These are phyloP conservation scores for Mico argentatus DNA, from an alignment of 2,797 vertebrate genomes.

Conservation along the genomic window DNA sequence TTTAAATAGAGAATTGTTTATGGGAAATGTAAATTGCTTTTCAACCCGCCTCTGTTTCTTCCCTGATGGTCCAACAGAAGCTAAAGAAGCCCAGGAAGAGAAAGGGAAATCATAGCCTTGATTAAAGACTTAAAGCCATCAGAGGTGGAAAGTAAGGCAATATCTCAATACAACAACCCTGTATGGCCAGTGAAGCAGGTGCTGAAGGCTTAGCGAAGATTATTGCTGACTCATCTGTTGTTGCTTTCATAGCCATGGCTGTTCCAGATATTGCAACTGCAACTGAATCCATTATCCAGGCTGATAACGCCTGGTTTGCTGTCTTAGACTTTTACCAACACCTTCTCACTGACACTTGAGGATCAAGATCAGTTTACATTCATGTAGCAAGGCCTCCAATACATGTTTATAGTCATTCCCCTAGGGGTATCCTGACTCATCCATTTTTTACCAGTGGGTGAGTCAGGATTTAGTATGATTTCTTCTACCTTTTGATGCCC, in stretches of 20 bases:
- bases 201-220: neutral
- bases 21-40: neutral
- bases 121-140: neutral
- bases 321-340: neutral
- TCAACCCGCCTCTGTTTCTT: neutral
- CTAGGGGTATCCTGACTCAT: neutral
- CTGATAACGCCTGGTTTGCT: conserved; percentile 1
- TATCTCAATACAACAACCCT: neutral
- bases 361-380: neutral
- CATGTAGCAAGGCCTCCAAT: neutral
- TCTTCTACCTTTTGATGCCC: neutral
- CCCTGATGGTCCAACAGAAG: neutral
- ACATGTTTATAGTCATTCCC: neutral
- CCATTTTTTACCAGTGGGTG: neutral
- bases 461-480: conserved; percentile 25
- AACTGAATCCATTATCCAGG: neutral
- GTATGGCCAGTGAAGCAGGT: neutral
- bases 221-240: neutral
- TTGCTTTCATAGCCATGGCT: neutral
- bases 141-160: neutral
- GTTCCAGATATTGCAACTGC: neutral
- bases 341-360: neutral
- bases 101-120: neutral
- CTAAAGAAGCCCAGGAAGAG: neutral
- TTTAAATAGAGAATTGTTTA: too few relatives aligned